These are phyloP conservation scores for Chymomyza procnemis DNA, from an alignment of 2,888 invertebrate species.

Conservation along the genomic window DNA sequence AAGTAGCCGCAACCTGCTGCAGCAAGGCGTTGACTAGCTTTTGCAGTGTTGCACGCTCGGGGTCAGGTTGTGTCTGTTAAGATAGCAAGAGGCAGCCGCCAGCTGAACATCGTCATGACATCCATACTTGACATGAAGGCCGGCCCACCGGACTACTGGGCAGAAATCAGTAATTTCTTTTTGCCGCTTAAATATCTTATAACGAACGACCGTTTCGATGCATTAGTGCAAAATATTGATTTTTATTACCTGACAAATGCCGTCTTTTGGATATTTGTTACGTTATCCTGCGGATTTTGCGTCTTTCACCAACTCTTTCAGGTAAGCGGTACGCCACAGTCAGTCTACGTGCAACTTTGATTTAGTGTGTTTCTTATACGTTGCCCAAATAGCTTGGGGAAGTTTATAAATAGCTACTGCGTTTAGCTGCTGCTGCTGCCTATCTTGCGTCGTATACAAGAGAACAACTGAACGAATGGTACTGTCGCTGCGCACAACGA, in stretches of 20 bases:
- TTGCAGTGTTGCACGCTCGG: neutral
- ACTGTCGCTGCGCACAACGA: neutral
- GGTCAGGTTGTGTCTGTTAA: neutral
- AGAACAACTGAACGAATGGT: neutral
- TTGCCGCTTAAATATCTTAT: constrained; percentile 76
- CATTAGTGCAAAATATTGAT: constrained; percentile 75
- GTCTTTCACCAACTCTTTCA: constrained; percentile 76
- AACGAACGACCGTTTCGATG: constrained; percentile 73
- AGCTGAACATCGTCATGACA: constrained; percentile 56
- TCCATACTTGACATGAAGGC: constrained; percentile 77
- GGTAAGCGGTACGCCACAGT: constrained; percentile 49
- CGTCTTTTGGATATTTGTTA: constrained; percentile 77
- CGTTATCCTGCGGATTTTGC: constrained; percentile 70
- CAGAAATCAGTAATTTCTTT: constrained; percentile 77
- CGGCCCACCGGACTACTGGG: constrained; percentile 75
- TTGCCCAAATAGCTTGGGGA: neutral
- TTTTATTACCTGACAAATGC: constrained; percentile 76
- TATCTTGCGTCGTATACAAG: neutral
- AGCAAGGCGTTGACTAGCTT: neutral
- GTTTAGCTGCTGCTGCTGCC: neutral
- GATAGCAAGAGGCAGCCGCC: neutral
- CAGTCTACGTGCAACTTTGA: neutral
- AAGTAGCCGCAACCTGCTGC: neutral
- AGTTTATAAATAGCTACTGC: neutral
- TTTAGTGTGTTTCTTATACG: neutral